A percentile compares a stretch with the other conserved stretches of the same genome.
Conservation (phyloP, 1,140 invertebrate genomes). For the Bombyx mori region ASM3026992v2 NC_085114.1:4700001-4700500, state of each 20-base stretch:
- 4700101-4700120: constrained; percentile 65
- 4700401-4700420: constrained; percentile 67
- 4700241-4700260: constrained; percentile 70
- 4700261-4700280: constrained; percentile 71
- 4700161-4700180: constrained; percentile 31
- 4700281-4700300: constrained; percentile 72
- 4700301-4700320: constrained; percentile 69
- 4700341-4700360: constrained; percentile 52
- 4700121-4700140: constrained; percentile 32
- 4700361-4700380: constrained; percentile 64
- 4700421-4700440: constrained; percentile 36
- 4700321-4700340: constrained; percentile 65
- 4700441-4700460: constrained; percentile 55
- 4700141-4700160: constrained; percentile 61
- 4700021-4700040: constrained; percentile 1
- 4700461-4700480: no score
- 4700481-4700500: no score
- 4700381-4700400: constrained; percentile 58
- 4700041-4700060: constrained; percentile 20
- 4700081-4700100: constrained; percentile 57
- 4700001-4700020: constrained; percentile 1
- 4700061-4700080: constrained; percentile 47
- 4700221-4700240: constrained; percentile 38
- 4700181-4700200: constrained; percentile 52
- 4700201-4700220: constrained; percentile 55